These are phyloP conservation scores for Caenorhabditis virilis DNA, from an alignment of 2,888 invertebrate species.

Conservation along the genomic window DNA sequence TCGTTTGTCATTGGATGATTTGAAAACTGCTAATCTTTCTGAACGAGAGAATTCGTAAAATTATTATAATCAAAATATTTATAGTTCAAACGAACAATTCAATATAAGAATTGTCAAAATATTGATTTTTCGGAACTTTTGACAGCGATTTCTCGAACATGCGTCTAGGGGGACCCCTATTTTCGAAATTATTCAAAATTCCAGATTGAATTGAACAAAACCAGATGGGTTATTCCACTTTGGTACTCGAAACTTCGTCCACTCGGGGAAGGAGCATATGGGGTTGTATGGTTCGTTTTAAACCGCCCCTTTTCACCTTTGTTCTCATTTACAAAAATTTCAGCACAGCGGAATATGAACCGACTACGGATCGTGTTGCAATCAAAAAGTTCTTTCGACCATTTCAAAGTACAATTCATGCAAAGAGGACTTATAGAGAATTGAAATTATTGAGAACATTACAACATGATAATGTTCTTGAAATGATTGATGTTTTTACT, in stretches of 20 bases:
- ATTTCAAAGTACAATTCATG: conserved; percentile 95
- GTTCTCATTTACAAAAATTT: conserved; percentile 4
- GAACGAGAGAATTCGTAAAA: too few relatives aligned
- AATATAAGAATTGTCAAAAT: too few relatives aligned
- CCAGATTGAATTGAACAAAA: conserved; percentile 88
- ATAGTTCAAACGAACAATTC: too few relatives aligned
- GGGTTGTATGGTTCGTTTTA: conserved; percentile 54
- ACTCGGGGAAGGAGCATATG: conserved; percentile 59
- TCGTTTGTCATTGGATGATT: too few relatives aligned
- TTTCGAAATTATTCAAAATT: too few relatives aligned
- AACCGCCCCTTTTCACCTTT: too few relatives aligned
- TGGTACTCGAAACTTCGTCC: conserved; percentile 48
- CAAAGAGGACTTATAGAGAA: conserved; percentile 89
- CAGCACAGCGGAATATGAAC: conserved; percentile 52
- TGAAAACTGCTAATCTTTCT: too few relatives aligned
- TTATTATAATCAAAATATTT: too few relatives aligned
- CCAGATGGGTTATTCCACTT: conserved; percentile 72
- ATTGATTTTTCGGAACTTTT: too few relatives aligned
- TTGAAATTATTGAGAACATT: conserved; percentile 93
- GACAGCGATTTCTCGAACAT: too few relatives aligned
- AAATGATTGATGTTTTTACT: conserved; percentile 64
- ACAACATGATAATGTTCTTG: conserved; percentile 96
- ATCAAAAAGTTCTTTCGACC: conserved; percentile 93
- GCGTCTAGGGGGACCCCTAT: too few relatives aligned
- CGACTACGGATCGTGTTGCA: conserved; percentile 81